Conservation (phyloP, 2,888 invertebrate genomes). For the Melinaea menophilus region DNA sequence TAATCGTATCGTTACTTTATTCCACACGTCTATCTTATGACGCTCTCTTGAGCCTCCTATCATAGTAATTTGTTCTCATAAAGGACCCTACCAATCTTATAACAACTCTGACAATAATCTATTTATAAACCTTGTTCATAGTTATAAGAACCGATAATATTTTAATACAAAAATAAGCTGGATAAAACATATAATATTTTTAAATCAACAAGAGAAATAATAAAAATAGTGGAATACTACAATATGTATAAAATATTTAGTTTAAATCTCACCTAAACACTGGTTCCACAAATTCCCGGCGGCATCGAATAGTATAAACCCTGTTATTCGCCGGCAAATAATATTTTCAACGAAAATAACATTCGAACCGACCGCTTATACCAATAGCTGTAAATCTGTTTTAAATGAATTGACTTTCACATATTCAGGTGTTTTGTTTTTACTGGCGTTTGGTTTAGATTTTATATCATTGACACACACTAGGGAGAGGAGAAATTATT, state of each 20-base stretch:
- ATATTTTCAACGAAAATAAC: conserved; percentile 47
- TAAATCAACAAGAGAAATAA: too few species aligned
- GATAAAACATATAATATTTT: too few species aligned
- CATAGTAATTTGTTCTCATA: conserved; percentile 3
- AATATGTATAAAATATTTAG: background rate
- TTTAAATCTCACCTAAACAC: conserved; percentile 1
- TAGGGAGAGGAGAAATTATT: too few species aligned
- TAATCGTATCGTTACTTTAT: too few species aligned
- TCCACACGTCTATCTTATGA: background rate
- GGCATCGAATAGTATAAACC: conserved; percentile 45
- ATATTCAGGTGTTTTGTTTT: conserved; percentile 22
- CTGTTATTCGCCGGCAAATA: conserved; percentile 51
- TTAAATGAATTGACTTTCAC: conserved; percentile 26
- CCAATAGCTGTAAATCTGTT: conserved; percentile 27
- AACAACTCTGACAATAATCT: background rate
- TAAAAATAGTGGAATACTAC: too few species aligned
- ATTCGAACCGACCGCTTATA: conserved; percentile 32
- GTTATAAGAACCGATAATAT: too few species aligned
- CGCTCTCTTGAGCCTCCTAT: background rate
- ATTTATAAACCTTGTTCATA: background rate
- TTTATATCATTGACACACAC: conserved; percentile 3
- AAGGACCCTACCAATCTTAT: background rate
- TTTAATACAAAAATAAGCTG: too few species aligned
- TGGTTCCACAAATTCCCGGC: conserved; percentile 9
- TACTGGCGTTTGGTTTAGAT: conserved; percentile 14